Conservation (phyloP, 2,797 vertebrate species). For the Falco naumanni region DNA sequence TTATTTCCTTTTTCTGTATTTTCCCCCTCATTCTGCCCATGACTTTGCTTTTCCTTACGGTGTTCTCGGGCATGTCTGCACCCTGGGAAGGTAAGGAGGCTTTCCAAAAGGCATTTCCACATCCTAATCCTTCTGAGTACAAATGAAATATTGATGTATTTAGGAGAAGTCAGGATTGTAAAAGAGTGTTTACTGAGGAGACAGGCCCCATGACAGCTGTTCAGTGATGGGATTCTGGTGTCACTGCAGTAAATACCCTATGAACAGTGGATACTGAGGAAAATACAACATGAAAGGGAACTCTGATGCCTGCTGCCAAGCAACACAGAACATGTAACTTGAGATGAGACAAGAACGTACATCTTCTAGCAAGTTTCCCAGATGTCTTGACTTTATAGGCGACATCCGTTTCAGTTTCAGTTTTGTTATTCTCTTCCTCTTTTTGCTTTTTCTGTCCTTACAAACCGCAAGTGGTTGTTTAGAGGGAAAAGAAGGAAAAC, state of each 20-base stretch:
- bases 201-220: constrained; percentile 58
- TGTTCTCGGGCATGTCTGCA: constrained; percentile 68
- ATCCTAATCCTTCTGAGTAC: constrained; percentile 65
- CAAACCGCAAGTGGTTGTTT: constrained; percentile 22
- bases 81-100: constrained; percentile 36
- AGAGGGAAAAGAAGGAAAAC: neutral
- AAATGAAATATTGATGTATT: constrained; percentile 76
- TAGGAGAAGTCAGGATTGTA: constrained; percentile 56
- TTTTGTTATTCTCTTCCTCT: constrained; percentile 56
- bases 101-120: constrained; percentile 74
- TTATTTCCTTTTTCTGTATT: neutral
- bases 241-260: constrained; percentile 68
- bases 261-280: constrained; percentile 55
- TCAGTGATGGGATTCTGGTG: constrained; percentile 74
- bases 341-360: constrained; percentile 41
- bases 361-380: constrained; percentile 46
- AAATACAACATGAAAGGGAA: constrained; percentile 73
- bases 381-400: constrained; percentile 48
- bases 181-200: constrained; percentile 69
- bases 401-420: constrained; percentile 73
- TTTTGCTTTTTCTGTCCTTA: neutral
- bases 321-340: constrained; percentile 60
- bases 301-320: constrained; percentile 55
- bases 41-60: no score
- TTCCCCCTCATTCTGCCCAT: neutral